phyloP scores from a whole-genome alignment of 2,113 vertebrate genomes.

The Tachysurus vachellii region DNA sequence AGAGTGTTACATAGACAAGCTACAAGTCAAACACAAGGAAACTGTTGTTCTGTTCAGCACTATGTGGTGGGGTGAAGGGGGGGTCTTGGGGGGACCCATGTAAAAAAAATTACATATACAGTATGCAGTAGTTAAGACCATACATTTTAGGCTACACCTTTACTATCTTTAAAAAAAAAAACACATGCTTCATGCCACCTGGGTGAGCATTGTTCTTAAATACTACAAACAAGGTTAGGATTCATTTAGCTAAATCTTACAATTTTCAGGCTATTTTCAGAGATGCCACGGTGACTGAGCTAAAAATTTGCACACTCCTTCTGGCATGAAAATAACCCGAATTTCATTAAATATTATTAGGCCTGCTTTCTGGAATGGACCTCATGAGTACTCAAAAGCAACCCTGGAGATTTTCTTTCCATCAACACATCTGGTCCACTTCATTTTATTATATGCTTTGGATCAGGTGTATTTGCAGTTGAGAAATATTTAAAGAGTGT shows the following conservation, averaged over 20 bases:
- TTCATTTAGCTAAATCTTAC: background rate
- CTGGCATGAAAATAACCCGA: too few species aligned
- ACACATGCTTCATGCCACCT: background rate
- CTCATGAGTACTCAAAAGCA: background rate
- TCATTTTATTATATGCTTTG: background rate
- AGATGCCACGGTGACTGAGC: background rate
- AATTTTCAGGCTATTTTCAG: background rate
- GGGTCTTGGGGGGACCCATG: too few species aligned
- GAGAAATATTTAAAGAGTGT: background rate
- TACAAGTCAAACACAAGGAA: background rate
- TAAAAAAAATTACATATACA: background rate
- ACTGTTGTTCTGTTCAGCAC: background rate
- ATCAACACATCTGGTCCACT: background rate
- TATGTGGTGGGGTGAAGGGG: background rate
- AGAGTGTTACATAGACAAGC: constrained; percentile 23
- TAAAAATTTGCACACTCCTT: background rate
- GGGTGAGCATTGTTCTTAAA: background rate
- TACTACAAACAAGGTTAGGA: background rate
- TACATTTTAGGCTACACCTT: background rate
- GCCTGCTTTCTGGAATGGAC: too few species aligned
- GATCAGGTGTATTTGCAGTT: background rate
- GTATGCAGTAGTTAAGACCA: background rate
- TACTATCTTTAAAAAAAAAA: background rate
- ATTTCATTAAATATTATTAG: too few species aligned
- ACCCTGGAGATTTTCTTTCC: background rate